Conservation (phyloP, 2,113 vertebrate species). For the Parotia lawesii region DNA sequence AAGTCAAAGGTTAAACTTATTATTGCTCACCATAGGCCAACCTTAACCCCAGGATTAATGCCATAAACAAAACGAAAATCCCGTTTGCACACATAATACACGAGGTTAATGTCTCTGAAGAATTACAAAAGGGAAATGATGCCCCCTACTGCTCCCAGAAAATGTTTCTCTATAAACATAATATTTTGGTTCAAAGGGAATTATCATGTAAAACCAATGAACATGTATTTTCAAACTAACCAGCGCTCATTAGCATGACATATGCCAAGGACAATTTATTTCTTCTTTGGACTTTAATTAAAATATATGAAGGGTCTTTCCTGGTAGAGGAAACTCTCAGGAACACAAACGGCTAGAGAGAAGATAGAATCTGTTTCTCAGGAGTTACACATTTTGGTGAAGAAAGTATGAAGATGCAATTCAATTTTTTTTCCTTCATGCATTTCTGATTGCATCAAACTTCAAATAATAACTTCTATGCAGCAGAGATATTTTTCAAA, state of each 20-base stretch:
- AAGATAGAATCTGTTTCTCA: background rate
- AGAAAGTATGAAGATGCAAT: background rate
- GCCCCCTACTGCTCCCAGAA: slow-evolving; percentile 67
- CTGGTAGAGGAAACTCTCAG: background rate
- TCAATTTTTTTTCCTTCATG: background rate
- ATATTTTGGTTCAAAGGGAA: background rate
- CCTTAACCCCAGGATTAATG: slow-evolving; percentile 70
- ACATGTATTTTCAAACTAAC: background rate
- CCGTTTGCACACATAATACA: background rate
- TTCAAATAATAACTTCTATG: background rate
- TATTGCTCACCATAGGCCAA: slow-evolving; percentile 65
- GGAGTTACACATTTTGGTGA: background rate
- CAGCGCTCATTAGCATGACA: background rate
- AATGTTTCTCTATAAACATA: background rate
- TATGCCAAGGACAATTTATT: background rate
- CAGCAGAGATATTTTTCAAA: background rate
- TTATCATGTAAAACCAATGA: slow-evolving; percentile 1
- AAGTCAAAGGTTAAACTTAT: slow-evolving; percentile 73
- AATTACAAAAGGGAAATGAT: slow-evolving; percentile 68
- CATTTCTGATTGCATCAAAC: background rate
- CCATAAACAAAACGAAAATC: slow-evolving; percentile 65
- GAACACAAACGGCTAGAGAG: background rate
- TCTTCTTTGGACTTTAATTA: slow-evolving; percentile 29
- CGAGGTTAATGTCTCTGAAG: slow-evolving; percentile 51
- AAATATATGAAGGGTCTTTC: background rate